A percentile compares a stretch with the other conserved stretches of the same genome.
Evolutionary conservation across 2,113 vertebrate genomes (phyloP).

Genomic region (Hyla sarda): DNA sequence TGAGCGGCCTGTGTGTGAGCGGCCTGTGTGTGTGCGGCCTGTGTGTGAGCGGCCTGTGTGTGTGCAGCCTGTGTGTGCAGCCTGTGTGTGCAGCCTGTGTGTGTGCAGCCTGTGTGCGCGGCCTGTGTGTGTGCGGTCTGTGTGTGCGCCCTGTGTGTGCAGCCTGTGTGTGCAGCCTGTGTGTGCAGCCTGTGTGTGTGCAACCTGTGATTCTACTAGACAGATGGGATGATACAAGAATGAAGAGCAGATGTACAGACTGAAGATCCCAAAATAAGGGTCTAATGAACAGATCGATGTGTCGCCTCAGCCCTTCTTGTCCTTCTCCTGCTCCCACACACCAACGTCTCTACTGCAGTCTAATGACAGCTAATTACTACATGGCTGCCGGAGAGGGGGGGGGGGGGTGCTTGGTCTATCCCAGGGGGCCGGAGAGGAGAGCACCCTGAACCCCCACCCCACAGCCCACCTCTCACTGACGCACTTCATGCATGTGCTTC

Average conservation of each 20-base stretch:
- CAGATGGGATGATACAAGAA: slow-evolving; percentile 35
- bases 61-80: no score
- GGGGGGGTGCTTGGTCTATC: slow-evolving; percentile 44
- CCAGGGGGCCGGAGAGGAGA: slow-evolving; percentile 13
- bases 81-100: no score
- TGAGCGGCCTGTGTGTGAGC: no score
- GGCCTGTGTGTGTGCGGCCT: no score
- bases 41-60: no score
- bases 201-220: slow-evolving; percentile 30
- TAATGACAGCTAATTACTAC: slow-evolving; percentile 53
- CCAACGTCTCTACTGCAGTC: slow-evolving; percentile 45
- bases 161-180: no score
- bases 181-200: no score
- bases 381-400: slow-evolving; percentile 30
- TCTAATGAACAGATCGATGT: slow-evolving; percentile 35
- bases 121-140: no score
- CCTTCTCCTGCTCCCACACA: slow-evolving; percentile 41
- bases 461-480: background rate
- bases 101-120: no score
- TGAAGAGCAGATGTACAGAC: slow-evolving; percentile 43
- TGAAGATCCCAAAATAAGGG: slow-evolving; percentile 45
- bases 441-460: no score
- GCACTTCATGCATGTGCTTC: background rate
- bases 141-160: no score
- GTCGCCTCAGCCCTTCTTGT: slow-evolving; percentile 21